phyloP scores from a whole-genome alignment of 2,797 vertebrate genomes.

The Aeoliscus strigatus region DNA sequence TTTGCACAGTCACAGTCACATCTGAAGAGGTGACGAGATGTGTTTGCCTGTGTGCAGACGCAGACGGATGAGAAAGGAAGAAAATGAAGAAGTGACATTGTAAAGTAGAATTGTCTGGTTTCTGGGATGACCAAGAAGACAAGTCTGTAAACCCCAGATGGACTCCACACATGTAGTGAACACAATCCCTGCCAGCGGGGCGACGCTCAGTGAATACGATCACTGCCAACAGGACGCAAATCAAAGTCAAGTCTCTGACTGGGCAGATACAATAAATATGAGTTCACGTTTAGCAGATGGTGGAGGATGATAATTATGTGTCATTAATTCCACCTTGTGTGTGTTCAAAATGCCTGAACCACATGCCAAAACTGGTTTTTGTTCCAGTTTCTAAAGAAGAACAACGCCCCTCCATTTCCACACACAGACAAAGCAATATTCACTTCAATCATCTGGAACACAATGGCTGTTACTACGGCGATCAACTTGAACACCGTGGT shows the following conservation, averaged over 20 bases:
- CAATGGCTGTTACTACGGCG: constrained; percentile 38
- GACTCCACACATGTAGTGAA: neutral
- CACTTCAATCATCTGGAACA: constrained; percentile 23
- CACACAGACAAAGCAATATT: constrained; percentile 19
- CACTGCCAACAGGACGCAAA: constrained; percentile 5
- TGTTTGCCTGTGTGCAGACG: constrained; percentile 1
- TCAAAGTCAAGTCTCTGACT: constrained; percentile 6
- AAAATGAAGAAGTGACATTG: neutral
- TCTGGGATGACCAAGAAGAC: constrained; percentile 1
- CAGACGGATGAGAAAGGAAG: neutral
- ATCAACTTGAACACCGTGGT: constrained; percentile 24
- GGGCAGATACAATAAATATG: constrained; percentile 3
- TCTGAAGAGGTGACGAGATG: too few relatives aligned
- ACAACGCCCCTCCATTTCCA: neutral
- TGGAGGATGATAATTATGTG: constrained; percentile 11
- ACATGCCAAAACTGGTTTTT: constrained; percentile 29
- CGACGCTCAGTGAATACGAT: neutral
- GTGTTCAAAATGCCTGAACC: constrained; percentile 23
- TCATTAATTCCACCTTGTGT: constrained; percentile 38
- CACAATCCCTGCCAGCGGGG: neutral
- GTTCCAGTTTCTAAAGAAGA: constrained; percentile 15
- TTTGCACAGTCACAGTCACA: neutral
- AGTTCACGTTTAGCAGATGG: constrained; percentile 39
- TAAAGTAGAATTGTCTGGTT: too few relatives aligned
- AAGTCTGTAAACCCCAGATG: neutral